Evolutionary conservation across 2,888 invertebrate species (phyloP).

Genomic region (Halictus quadricinctus): DNA sequence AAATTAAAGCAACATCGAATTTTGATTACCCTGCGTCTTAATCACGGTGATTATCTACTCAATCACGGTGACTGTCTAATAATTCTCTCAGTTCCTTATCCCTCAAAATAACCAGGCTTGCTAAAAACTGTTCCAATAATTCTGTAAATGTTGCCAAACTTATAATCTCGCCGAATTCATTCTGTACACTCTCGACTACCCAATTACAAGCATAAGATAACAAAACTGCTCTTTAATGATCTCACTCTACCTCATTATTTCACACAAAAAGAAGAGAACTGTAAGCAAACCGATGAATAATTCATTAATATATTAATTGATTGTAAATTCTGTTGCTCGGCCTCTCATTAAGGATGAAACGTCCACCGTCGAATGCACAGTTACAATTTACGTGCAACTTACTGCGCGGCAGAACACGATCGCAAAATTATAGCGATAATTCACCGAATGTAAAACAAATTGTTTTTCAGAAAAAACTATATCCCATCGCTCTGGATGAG

Average conservation of each 20-base stretch:
- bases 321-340: neutral
- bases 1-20: neutral
- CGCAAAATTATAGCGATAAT: neutral
- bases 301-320: neutral
- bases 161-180: neutral
- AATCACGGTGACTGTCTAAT: too few relatives aligned
- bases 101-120: neutral
- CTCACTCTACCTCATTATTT: neutral
- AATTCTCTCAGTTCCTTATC: neutral
- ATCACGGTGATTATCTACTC: neutral
- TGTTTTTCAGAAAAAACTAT: neutral
- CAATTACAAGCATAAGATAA: neutral
- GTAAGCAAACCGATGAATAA: neutral
- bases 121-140: neutral
- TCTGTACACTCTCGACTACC: neutral
- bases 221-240: neutral
- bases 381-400: neutral
- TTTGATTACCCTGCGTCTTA: neutral
- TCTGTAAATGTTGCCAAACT: neutral
- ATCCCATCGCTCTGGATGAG: too few relatives aligned
- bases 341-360: neutral
- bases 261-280: neutral
- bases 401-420: neutral
- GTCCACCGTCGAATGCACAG: neutral
- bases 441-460: neutral